Percentiles rank a stretch among this genome's conserved stretches.
Evolutionary conservation across 1,140 invertebrate genomes (phyloP).

Genomic region (Megathymus violae): DNA sequence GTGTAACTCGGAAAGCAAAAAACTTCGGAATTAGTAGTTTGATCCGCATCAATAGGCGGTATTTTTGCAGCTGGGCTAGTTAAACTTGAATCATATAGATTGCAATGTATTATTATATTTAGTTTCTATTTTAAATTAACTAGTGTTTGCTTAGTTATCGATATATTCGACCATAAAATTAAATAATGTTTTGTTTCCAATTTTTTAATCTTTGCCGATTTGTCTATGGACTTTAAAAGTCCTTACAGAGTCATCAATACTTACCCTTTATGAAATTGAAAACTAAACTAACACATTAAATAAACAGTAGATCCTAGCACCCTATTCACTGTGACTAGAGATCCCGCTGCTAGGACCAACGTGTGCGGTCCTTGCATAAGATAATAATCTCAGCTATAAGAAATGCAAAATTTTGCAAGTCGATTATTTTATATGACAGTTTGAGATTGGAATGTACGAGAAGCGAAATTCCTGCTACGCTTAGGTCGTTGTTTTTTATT

Average conservation of each 20-base stretch:
- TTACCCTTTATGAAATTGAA: too few species aligned
- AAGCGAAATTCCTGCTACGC: neutral
- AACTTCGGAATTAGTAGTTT: conserved; percentile 36
- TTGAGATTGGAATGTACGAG: neutral
- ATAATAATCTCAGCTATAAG: conserved; percentile 10
- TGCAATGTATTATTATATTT: too few species aligned
- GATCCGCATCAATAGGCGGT: conserved; percentile 36
- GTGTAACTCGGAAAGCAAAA: conserved; percentile 32
- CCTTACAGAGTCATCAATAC: too few species aligned
- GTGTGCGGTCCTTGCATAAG: conserved; percentile 22
- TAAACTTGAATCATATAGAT: too few species aligned
- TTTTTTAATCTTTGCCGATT: too few species aligned
- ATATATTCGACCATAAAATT: too few species aligned
- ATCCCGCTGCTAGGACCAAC: conserved; percentile 10
- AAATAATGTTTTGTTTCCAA: neutral
- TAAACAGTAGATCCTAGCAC: too few species aligned
- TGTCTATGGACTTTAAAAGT: too few species aligned
- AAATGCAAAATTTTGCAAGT: conserved; percentile 12
- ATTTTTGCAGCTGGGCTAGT: too few species aligned
- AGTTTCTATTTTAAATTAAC: too few species aligned
- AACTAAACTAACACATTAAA: neutral
- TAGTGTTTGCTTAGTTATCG: too few species aligned
- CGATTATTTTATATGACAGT: conserved; percentile 13
- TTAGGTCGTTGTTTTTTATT: neutral
- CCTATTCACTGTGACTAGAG: neutral